Conservation (phyloP, 2,888 invertebrate species). For the Caenorhabditis sp. region DNA sequence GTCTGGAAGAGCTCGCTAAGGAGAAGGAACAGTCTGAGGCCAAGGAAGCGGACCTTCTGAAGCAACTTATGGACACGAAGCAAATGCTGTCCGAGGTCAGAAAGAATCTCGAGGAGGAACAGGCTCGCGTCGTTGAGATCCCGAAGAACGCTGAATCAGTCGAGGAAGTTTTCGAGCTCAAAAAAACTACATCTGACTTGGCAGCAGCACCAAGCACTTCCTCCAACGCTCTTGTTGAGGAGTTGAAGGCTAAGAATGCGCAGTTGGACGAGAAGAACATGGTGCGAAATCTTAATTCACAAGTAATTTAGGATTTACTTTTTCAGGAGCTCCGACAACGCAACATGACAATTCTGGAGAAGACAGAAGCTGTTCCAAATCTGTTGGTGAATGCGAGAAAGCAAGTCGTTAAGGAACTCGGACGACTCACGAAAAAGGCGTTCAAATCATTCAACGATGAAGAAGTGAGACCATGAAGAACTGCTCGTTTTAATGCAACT, state of each 20-base stretch:
- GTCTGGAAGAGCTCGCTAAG: conserved; percentile 22
- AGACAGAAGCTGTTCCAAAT: conserved; percentile 44
- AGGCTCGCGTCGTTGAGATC: conserved; percentile 40
- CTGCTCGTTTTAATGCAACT: neutral
- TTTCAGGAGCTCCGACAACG: conserved; percentile 62
- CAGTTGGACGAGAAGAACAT: conserved; percentile 44
- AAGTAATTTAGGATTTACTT: neutral
- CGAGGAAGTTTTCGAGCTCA: conserved; percentile 62
- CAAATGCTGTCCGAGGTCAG: conserved; percentile 1
- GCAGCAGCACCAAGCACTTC: conserved; percentile 51
- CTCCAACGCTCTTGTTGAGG: neutral
- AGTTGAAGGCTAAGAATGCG: conserved; percentile 35
- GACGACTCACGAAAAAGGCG: conserved; percentile 9
- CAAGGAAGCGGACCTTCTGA: conserved; percentile 2
- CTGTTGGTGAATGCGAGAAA: conserved; percentile 22
- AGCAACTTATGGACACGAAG: conserved; percentile 9
- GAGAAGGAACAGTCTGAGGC: conserved; percentile 16
- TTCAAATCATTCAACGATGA: conserved; percentile 45
- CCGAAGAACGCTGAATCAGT: conserved; percentile 37
- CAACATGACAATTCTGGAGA: conserved; percentile 60
- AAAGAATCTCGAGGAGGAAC: conserved; percentile 22
- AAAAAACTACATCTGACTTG: conserved; percentile 53
- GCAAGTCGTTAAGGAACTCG: conserved; percentile 30
- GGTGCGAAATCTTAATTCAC: conserved; percentile 8
- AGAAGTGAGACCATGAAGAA: neutral